These are phyloP conservation scores for Meiosimyza platycephala DNA, from an alignment of 2,888 invertebrate species.

Conservation along the genomic window DNA sequence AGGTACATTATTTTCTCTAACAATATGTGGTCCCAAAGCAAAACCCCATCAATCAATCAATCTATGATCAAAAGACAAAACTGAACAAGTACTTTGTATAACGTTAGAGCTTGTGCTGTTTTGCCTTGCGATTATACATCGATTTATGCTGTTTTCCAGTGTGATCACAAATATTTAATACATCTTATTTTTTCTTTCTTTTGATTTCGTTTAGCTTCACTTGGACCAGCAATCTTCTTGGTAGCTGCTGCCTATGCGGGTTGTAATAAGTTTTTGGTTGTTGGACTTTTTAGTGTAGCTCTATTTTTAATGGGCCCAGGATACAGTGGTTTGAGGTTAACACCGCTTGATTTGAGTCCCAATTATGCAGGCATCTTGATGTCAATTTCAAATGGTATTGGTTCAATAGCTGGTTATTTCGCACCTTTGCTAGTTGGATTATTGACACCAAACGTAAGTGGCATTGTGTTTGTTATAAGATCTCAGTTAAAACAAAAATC, in stretches of 20 bases:
- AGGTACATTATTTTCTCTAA: too few relatives aligned
- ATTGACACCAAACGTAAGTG: constrained; percentile 72
- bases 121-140: too few relatives aligned
- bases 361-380: constrained; percentile 76
- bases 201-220: constrained; percentile 63
- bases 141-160: too few relatives aligned
- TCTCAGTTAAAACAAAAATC: constrained; percentile 54
- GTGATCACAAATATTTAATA: background rate
- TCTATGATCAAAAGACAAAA: too few relatives aligned
- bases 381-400: constrained; percentile 77
- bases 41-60: too few relatives aligned
- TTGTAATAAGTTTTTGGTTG: constrained; percentile 71
- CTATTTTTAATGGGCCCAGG: constrained; percentile 79
- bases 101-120: too few relatives aligned
- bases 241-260: constrained; percentile 75
- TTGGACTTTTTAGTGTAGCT: constrained; percentile 72
- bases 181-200: background rate
- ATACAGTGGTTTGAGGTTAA: constrained; percentile 75
- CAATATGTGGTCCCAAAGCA: too few relatives aligned
- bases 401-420: constrained; percentile 75
- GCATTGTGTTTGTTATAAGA: constrained; percentile 80
- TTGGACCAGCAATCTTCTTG: constrained; percentile 74
- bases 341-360: constrained; percentile 74
- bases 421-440: constrained; percentile 75
- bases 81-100: too few relatives aligned